phyloP scores from a whole-genome alignment of 2,797 vertebrate species.

The Peromyscus aztecus region DNA sequence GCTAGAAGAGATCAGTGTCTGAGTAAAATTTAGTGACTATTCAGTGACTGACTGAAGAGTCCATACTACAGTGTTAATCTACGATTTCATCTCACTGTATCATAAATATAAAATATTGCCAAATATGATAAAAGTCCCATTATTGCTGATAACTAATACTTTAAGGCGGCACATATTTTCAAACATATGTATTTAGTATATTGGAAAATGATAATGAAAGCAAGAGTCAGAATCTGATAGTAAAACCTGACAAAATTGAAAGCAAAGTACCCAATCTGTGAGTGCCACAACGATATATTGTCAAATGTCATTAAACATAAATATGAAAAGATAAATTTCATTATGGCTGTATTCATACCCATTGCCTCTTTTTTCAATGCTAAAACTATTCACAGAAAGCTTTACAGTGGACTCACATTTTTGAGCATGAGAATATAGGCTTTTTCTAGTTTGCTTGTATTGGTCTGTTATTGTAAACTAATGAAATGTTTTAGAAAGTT shows the following conservation, averaged over 20 bases:
- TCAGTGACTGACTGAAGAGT: neutral
- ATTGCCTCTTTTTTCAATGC: neutral
- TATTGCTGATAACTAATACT: neutral
- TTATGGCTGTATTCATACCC: slow-evolving; percentile 42
- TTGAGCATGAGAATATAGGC: neutral
- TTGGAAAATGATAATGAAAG: slow-evolving; percentile 46
- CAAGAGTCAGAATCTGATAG: neutral
- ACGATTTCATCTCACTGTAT: neutral
- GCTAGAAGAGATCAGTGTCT: neutral
- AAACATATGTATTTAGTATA: neutral
- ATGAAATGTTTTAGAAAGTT: slow-evolving; percentile 45
- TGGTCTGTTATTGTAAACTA: slow-evolving; percentile 6
- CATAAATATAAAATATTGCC: slow-evolving; percentile 15
- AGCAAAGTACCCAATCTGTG: neutral
- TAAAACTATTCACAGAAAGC: slow-evolving; percentile 22
- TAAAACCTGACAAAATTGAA: slow-evolving; percentile 63
- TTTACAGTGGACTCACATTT: neutral
- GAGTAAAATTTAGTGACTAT: neutral
- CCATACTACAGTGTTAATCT: neutral
- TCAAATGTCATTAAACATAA: slow-evolving; percentile 51
- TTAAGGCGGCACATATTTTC: neutral
- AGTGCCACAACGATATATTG: neutral
- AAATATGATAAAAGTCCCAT: neutral
- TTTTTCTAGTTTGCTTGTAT: slow-evolving; percentile 34
- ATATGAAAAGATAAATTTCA: slow-evolving; percentile 53